Percentiles rank a stretch among this genome's conserved stretches.
Conservation (phyloP, 2,888 invertebrate species). For the Heliconius ismenius region DNA sequence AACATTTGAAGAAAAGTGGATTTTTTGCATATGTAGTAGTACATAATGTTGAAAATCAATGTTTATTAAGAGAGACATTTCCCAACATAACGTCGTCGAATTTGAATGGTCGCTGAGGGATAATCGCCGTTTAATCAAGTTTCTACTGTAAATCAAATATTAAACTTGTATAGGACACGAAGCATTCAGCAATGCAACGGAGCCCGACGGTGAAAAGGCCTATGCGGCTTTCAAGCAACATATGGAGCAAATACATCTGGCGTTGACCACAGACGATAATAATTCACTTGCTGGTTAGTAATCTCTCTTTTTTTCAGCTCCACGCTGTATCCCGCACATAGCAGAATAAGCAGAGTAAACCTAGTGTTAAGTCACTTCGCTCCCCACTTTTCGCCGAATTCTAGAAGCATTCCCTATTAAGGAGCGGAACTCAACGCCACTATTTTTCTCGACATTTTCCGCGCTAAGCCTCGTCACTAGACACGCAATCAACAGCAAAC, state of each 20-base stretch:
- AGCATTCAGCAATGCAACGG: slow-evolving; percentile 87
- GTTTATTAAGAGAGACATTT: too few relatives aligned
- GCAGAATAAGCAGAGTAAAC: not conserved
- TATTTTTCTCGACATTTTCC: too few relatives aligned
- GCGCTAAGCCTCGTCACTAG: too few relatives aligned
- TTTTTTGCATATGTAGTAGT: too few relatives aligned
- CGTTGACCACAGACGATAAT: slow-evolving; percentile 74
- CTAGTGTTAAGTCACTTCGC: not conserved
- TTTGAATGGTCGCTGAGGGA: too few relatives aligned
- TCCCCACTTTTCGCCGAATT: not conserved
- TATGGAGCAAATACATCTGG: slow-evolving; percentile 90
- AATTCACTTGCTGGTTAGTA: slow-evolving; percentile 20
- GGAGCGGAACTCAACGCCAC: not conserved
- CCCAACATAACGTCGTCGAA: too few relatives aligned
- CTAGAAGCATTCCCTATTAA: not conserved
- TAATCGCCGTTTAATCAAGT: too few relatives aligned
- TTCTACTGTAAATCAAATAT: too few relatives aligned
- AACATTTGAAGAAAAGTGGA: too few relatives aligned
- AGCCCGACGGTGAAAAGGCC: slow-evolving; percentile 84
- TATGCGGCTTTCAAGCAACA: slow-evolving; percentile 89
- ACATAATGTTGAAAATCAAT: too few relatives aligned
- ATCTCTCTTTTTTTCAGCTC: not conserved
- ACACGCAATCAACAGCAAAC: too few relatives aligned
- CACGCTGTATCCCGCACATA: not conserved
- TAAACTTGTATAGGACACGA: slow-evolving; percentile 84